phyloP scores from a whole-genome alignment of 2,113 vertebrate species.

The Ondatra zibethicus region DNA sequence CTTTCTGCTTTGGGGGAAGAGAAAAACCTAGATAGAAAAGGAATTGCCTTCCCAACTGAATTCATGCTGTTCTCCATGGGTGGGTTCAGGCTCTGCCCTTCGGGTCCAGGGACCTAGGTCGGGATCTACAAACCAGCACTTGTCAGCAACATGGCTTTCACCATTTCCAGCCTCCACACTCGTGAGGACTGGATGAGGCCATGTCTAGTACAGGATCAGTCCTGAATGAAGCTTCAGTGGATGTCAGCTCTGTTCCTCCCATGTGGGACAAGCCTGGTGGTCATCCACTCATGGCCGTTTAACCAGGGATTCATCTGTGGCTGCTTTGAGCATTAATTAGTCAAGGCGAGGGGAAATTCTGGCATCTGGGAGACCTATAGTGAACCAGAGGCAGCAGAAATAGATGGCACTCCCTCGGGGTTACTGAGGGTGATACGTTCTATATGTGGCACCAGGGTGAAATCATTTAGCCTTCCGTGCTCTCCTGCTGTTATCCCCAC shows the following conservation, averaged over 20 bases:
- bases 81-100: neutral
- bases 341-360: neutral
- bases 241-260: neutral
- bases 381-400: slow-evolving; percentile 30
- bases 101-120: neutral
- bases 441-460: neutral
- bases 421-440: neutral
- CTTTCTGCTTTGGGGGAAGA: neutral
- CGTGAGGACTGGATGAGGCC: neutral
- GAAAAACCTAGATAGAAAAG: neutral
- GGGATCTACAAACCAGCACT: neutral
- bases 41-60: neutral
- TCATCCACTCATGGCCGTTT: neutral
- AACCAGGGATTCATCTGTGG: neutral
- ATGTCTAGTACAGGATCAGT: neutral
- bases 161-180: slow-evolving; percentile 9
- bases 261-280: neutral
- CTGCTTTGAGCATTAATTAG: neutral
- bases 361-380: neutral
- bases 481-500: neutral
- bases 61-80: neutral
- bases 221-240: neutral
- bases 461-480: neutral
- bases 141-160: neutral
- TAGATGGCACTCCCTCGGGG: neutral